Percentiles rank a stretch among this genome's conserved stretches.
phyloP scores from a whole-genome alignment of 2,888 invertebrate genomes.

The Nysson spinosus region DNA sequence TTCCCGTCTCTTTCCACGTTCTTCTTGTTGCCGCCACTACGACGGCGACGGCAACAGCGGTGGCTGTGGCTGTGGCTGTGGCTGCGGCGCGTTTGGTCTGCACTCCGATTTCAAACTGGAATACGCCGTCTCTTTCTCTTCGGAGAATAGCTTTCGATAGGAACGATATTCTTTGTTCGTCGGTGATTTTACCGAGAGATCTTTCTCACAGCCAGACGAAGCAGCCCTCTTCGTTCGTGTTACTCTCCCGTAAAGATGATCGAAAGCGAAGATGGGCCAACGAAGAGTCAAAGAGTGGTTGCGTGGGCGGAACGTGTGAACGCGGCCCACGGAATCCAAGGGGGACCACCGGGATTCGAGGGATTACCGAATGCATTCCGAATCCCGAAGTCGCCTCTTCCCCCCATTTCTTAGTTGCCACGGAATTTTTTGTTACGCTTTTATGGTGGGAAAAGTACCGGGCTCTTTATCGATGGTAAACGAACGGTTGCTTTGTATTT shows the following conservation, averaged over 20 bases:
- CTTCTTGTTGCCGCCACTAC: too few species aligned
- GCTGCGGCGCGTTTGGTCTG: slow-evolving; percentile 59
- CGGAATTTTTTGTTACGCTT: slow-evolving; percentile 10
- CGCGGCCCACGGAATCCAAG: slow-evolving; percentile 24
- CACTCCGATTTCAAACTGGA: slow-evolving; percentile 58
- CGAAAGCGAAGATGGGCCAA: slow-evolving; percentile 50
- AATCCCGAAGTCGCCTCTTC: neutral
- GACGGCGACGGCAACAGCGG: too few species aligned
- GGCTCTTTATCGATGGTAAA: too few species aligned
- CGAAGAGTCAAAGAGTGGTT: slow-evolving; percentile 23
- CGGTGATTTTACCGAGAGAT: slow-evolving; percentile 15
- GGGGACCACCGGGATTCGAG: slow-evolving; percentile 5
- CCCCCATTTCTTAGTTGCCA: slow-evolving; percentile 11
- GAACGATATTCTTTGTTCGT: neutral
- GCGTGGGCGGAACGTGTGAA: slow-evolving; percentile 56
- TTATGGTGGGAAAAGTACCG: slow-evolving; percentile 2
- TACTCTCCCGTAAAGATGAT: slow-evolving; percentile 52
- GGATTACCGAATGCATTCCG: slow-evolving; percentile 3
- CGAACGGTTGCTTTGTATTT: too few species aligned
- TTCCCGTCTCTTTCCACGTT: neutral
- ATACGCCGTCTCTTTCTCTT: slow-evolving; percentile 28
- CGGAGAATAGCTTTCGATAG: neutral
- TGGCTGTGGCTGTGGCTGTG: too few species aligned
- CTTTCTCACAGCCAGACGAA: slow-evolving; percentile 37
- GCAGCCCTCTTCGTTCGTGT: slow-evolving; percentile 45